Evolutionary conservation across 2,797 vertebrate genomes (phyloP), one percentile per base, ranked within the genome.

Genomic region (Pseudopleuronectes americanus): DNA sequence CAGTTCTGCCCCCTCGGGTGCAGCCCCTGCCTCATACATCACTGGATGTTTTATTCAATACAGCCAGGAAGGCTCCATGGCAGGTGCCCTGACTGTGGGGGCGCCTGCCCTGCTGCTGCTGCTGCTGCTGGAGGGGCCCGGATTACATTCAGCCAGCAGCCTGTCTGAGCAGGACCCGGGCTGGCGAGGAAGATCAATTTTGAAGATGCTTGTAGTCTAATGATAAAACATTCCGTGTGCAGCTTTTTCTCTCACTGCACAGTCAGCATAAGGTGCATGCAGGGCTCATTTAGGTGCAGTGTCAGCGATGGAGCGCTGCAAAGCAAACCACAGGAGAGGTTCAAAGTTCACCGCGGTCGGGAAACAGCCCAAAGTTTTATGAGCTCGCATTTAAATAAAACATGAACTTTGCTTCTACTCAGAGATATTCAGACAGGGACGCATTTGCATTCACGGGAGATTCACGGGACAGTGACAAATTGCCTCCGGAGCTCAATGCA

Each of bases 1-100:
- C 91, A 89, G 92, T 87, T 91, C 89, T 92, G 90, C 89, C 92
- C 94, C 94, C 92, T 90, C 90, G 90, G 93, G 91, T 93, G 93
- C 88, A 91, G 86, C 90, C 90, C 88, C 83, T 89, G 91, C 90
- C 93, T 94, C 93, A 92, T 93, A 93, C 93, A 95, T 94, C 93
- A 94, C 90, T 84, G 87, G 89, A 94, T 94, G 93, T 94, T 95
- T 95, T 94, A 95, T 95, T 95, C 93, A 95, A 94, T 92, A 92
- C 90, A 90, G 87, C 83, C 88, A 90, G 86, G 84, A 88, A 89
- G 87, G 89, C 90, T 90, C 80, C 72, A 74, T 93, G 92, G 93
- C 93, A 94, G 94, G 93, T 94, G 93, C 92, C 89, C 87, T 76
- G 85, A 88, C 91, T 85, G 82, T 81, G 89, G 85, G 89, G 90